phyloP scores from a whole-genome alignment of 2,888 invertebrate genomes.

The Icerya purchasi region DNA sequence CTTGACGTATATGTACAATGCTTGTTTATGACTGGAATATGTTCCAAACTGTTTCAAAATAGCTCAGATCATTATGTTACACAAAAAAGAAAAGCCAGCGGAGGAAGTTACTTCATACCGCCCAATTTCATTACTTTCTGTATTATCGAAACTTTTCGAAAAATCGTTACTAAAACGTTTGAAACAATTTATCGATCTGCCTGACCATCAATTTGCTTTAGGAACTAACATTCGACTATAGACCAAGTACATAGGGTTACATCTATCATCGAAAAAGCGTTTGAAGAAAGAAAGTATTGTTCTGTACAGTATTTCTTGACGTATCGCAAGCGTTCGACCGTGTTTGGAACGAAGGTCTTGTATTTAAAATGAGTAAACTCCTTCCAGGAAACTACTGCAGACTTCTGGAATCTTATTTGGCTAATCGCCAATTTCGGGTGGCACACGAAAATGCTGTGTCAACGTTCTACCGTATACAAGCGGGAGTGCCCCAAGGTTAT shows the following conservation, averaged over 20 bases:
- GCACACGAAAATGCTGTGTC: not conserved
- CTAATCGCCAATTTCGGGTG: not conserved
- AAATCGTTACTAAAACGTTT: not conserved
- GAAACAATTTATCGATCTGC: not conserved
- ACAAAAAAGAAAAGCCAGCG: not conserved
- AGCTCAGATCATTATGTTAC: not conserved
- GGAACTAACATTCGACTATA: not conserved
- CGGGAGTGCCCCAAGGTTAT: not conserved
- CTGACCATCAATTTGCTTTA: not conserved
- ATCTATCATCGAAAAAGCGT: not conserved
- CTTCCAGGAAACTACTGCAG: too few relatives aligned
- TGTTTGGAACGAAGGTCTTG: not conserved
- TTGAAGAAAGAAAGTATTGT: not conserved
- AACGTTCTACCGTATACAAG: not conserved
- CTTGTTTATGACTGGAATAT: not conserved
- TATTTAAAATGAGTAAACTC: not conserved
- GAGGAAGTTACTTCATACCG: not conserved
- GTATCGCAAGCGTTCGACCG: not conserved
- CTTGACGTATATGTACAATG: not conserved
- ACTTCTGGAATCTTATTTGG: too few relatives aligned
- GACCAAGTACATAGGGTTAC: not conserved
- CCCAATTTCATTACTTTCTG: not conserved
- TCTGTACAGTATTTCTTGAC: not conserved
- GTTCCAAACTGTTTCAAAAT: not conserved
- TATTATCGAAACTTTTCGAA: not conserved